Evolutionary conservation across 2,113 vertebrate genomes (phyloP).

Genomic region (Gadus chalcogrammus): DNA sequence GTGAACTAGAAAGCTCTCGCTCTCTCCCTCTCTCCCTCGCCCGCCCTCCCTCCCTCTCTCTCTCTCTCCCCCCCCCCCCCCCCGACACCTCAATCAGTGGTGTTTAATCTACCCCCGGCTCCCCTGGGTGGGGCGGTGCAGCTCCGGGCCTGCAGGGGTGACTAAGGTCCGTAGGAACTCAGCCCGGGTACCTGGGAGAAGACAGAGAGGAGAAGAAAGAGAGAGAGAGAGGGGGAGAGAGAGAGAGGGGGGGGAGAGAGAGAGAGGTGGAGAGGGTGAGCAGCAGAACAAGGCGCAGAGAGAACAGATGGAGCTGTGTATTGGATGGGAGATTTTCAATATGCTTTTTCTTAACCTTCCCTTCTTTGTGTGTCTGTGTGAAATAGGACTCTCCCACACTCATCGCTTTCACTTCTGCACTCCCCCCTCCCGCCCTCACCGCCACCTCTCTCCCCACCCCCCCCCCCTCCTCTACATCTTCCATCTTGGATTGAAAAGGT

Average conservation of each 20-base stretch:
- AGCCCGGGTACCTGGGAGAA: too few relatives aligned
- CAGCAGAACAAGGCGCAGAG: too few relatives aligned
- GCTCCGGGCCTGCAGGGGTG: constrained; percentile 48
- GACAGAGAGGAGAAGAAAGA: too few relatives aligned
- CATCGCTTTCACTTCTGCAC: constrained; percentile 18
- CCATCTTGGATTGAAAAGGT: constrained; percentile 51
- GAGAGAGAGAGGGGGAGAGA: too few relatives aligned
- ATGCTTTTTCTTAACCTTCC: too few relatives aligned
- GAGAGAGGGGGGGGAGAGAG: too few relatives aligned
- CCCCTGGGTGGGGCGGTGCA: constrained; percentile 40
- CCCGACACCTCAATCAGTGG: constrained; percentile 57
- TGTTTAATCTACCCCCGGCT: constrained; percentile 58
- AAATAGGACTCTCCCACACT: constrained; percentile 34
- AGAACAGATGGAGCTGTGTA: too few relatives aligned
- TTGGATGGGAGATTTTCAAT: too few relatives aligned
- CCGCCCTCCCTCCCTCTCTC: constrained; percentile 8
- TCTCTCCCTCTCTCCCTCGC: constrained; percentile 21
- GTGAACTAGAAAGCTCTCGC: constrained; percentile 40
- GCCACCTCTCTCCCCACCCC: background rate
- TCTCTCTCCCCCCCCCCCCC: background rate
- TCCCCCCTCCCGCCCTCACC: background rate
- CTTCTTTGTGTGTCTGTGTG: constrained; percentile 13
- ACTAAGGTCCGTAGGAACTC: constrained; percentile 38
- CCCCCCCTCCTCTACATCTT: constrained; percentile 9
- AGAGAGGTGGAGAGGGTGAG: too few relatives aligned